Evolutionary conservation across 2,797 vertebrate genomes (phyloP).

Genomic region (Enteromius thamalakanensis): DNA sequence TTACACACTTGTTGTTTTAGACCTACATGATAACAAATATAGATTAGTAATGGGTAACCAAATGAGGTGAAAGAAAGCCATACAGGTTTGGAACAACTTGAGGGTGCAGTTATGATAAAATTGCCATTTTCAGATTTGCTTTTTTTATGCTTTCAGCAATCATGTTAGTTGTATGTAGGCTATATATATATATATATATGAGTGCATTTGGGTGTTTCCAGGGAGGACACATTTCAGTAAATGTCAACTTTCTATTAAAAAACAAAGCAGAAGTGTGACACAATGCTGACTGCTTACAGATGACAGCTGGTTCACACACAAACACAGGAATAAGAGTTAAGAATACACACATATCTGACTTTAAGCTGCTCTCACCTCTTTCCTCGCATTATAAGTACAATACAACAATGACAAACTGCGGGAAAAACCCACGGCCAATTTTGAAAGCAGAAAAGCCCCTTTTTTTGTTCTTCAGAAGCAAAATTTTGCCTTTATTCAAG

Average conservation of each 20-base stretch:
- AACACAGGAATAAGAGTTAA: slow-evolving; percentile 19
- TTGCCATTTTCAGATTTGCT: background rate
- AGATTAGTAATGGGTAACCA: background rate
- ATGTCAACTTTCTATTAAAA: slow-evolving; percentile 19
- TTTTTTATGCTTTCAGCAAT: background rate
- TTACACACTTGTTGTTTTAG: background rate
- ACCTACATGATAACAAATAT: background rate
- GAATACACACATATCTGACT: background rate
- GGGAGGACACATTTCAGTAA: background rate
- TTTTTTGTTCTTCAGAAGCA: slow-evolving; percentile 23
- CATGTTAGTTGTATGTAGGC: background rate
- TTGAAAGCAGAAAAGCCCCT: background rate
- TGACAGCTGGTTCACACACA: background rate
- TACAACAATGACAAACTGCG: slow-evolving; percentile 25
- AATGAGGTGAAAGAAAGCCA: background rate
- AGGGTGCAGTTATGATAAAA: background rate
- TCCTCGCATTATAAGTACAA: slow-evolving; percentile 2
- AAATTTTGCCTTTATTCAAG: slow-evolving; percentile 21
- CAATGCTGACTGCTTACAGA: background rate
- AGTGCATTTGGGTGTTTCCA: background rate
- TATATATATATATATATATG: background rate
- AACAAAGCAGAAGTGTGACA: slow-evolving; percentile 21
- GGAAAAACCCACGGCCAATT: slow-evolving; percentile 39
- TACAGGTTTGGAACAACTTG: background rate
- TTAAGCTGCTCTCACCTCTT: slow-evolving; percentile 22